These are phyloP conservation scores for Dipodomys stephensi DNA, from an alignment of 2,113 vertebrate species.

Conservation along the genomic window DNA sequence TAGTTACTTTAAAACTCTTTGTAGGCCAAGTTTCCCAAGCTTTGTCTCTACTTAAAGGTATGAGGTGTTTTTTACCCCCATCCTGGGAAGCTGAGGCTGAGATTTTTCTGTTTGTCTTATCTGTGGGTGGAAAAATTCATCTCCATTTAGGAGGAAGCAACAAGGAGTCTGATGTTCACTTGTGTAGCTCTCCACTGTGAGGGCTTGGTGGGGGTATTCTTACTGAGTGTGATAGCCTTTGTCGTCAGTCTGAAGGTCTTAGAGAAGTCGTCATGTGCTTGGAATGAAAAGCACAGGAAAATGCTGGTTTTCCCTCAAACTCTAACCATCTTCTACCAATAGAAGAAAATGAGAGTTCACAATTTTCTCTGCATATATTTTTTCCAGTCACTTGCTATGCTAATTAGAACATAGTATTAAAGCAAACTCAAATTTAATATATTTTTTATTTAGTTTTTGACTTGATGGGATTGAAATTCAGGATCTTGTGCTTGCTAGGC, in stretches of 20 bases:
- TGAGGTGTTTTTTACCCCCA: background rate
- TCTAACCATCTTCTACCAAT: background rate
- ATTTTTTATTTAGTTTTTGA: too few relatives aligned
- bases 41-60: background rate
- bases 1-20: background rate
- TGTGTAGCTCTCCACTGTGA: background rate
- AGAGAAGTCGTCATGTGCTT: background rate
- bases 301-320: background rate
- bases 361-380: background rate
- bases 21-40: constrained; percentile 9
- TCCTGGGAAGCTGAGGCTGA: background rate
- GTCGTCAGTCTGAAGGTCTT: background rate
- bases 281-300: constrained; percentile 13
- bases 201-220: background rate
- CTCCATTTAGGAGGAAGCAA: constrained; percentile 26
- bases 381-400: background rate
- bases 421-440: background rate
- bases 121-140: constrained; percentile 39
- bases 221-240: background rate
- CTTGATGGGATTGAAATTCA: too few relatives aligned
- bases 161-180: constrained; percentile 51
- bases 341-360: constrained; percentile 3
- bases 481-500: too few relatives aligned
- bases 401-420: background rate
- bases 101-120: constrained; percentile 37